Evolutionary conservation across 2,113 vertebrate genomes (phyloP).

Genomic region (Scopus umbretta): DNA sequence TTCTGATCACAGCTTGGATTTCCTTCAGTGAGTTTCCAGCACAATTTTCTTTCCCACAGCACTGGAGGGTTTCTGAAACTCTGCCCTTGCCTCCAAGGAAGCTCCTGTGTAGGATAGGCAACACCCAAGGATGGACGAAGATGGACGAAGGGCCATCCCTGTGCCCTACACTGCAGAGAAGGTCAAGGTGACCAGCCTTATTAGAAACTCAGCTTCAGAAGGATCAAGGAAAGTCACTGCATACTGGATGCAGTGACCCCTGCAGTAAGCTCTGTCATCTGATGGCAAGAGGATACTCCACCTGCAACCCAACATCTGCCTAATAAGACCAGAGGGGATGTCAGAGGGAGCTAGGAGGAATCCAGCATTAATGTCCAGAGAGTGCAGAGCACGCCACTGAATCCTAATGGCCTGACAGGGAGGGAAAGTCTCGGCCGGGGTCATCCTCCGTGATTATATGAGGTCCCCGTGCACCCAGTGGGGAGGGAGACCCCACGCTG

Average conservation of each 20-base stretch:
- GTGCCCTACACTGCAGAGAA: background rate
- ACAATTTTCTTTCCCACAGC: background rate
- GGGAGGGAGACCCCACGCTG: fast-evolving
- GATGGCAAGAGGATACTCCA: background rate
- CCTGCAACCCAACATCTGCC: background rate
- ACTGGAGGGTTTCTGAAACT: background rate
- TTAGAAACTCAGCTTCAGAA: background rate
- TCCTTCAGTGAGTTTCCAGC: background rate
- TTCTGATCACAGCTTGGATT: background rate
- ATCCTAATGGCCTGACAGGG: background rate
- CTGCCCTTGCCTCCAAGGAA: background rate
- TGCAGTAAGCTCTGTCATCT: fast-evolving
- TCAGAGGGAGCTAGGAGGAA: background rate
- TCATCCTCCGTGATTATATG: background rate
- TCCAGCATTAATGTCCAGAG: background rate
- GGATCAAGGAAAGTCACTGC: background rate
- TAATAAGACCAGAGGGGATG: background rate
- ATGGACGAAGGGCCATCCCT: background rate
- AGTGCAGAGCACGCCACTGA: background rate
- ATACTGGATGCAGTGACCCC: background rate
- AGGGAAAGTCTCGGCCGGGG: background rate
- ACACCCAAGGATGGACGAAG: background rate
- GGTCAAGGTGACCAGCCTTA: background rate
- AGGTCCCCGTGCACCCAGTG: fast-evolving
- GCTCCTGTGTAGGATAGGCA: background rate